Evolutionary conservation across 2,113 vertebrate genomes (phyloP).

Genomic region (Sinocyclocheilus rhinocerous): DNA sequence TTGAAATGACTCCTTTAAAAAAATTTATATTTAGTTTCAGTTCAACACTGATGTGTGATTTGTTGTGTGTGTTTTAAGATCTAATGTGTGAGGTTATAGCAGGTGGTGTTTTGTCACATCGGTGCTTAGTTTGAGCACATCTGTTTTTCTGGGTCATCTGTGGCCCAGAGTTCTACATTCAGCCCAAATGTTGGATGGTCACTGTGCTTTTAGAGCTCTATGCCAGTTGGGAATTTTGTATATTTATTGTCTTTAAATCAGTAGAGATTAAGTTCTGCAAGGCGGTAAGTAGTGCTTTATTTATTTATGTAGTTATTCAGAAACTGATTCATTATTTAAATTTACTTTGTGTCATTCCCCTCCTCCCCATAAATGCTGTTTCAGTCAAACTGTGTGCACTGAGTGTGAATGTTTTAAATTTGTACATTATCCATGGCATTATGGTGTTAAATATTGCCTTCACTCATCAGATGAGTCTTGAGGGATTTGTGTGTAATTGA

Average conservation of each 20-base stretch:
- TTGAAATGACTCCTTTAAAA: too few species aligned
- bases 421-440: neutral
- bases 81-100: constrained; percentile 24
- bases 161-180: constrained; percentile 55
- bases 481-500: constrained; percentile 11
- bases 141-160: constrained; percentile 71
- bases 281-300: neutral
- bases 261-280: neutral
- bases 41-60: neutral
- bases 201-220: constrained; percentile 34
- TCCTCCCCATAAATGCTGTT: neutral
- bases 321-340: constrained; percentile 26
- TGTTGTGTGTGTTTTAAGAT: constrained; percentile 15
- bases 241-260: constrained; percentile 19
- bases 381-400: neutral
- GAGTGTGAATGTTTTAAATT: neutral
- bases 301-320: constrained; percentile 23
- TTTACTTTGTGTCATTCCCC: neutral
- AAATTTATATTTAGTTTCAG: neutral
- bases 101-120: constrained; percentile 47
- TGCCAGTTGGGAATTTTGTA: constrained; percentile 30
- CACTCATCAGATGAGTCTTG: neutral
- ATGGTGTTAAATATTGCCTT: neutral
- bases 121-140: constrained; percentile 55
- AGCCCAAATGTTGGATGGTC: constrained; percentile 60